A percentile compares a stretch with the other conserved stretches of the same genome.
Evolutionary conservation across 2,113 vertebrate species (phyloP).

Genomic region (Megaceryle maxima): DNA sequence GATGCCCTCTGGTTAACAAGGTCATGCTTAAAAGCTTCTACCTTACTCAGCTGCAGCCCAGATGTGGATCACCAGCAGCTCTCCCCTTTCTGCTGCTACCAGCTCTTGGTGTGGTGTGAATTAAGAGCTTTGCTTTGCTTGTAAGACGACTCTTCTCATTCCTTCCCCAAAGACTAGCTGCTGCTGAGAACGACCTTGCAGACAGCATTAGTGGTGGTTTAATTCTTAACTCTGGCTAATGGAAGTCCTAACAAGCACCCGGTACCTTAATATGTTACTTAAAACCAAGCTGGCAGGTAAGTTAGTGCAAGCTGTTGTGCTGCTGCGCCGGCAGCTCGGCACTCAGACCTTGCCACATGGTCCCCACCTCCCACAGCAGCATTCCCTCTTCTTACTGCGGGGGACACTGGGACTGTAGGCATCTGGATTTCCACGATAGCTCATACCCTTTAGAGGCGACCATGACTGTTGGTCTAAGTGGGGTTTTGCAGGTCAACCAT

Average conservation of each 20-base stretch:
- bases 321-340: not conserved
- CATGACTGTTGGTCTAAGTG: not conserved
- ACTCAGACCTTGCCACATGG: accelerated
- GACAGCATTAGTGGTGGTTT: not conserved
- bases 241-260: not conserved
- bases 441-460: not conserved
- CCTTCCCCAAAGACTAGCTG: not conserved
- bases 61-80: not conserved
- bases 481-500: not conserved
- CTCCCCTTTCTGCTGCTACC: not conserved
- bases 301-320: not conserved
- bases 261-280: not conserved
- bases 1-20: not conserved
- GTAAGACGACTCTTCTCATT: not conserved
- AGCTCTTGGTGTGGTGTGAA: accelerated
- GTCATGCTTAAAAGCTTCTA: not conserved
- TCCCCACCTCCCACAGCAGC: not conserved
- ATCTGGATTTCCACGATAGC: not conserved
- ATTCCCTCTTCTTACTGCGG: not conserved
- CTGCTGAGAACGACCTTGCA: not conserved
- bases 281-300: not conserved
- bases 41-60: not conserved
- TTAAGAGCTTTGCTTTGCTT: not conserved
- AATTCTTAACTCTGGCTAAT: slow-evolving; percentile 28
- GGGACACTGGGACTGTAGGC: not conserved